phyloP scores from a whole-genome alignment of 2,113 vertebrate species.

The Siphamia tubifer region DNA sequence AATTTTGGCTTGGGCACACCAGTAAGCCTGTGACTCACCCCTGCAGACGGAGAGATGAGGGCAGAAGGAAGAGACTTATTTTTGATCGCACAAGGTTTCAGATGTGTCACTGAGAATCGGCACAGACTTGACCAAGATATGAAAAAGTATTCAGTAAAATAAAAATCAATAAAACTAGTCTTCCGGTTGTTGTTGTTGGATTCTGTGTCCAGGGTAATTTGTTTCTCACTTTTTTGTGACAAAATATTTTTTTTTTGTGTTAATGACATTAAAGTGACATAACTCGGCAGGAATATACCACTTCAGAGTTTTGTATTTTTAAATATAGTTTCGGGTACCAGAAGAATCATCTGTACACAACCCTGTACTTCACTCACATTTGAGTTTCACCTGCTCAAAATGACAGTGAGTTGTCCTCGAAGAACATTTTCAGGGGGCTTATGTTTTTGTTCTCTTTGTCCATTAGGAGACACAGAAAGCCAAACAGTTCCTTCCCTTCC shows the following conservation, averaged over 20 bases:
- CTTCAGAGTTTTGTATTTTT: too few relatives aligned
- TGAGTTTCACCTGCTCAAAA: too few relatives aligned
- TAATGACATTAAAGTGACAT: background rate
- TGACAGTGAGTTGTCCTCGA: too few relatives aligned
- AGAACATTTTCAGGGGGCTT: background rate
- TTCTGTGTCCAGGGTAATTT: too few relatives aligned
- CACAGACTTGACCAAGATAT: constrained; percentile 23
- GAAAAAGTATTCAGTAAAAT: constrained; percentile 30
- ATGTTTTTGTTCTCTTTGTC: background rate
- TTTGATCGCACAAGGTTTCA: constrained; percentile 36
- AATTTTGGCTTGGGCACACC: constrained; percentile 49
- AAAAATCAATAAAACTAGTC: background rate
- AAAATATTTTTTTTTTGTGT: background rate
- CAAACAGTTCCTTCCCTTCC: constrained; percentile 96
- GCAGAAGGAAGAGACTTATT: constrained; percentile 22
- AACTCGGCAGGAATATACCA: background rate
- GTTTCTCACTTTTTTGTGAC: background rate
- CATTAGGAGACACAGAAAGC: constrained; percentile 94
- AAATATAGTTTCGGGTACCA: too few relatives aligned
- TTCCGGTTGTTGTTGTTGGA: too few relatives aligned
- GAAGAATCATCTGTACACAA: too few relatives aligned
- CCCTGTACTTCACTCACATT: too few relatives aligned
- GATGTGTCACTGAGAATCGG: constrained; percentile 23
- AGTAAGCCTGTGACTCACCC: constrained; percentile 57
- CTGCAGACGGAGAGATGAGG: constrained; percentile 42